Percentiles rank a stretch among this genome's conserved stretches.
These are phyloP conservation scores for Cyprinella venusta DNA, from an alignment of 2,797 vertebrate species.

Conservation along the genomic window DNA sequence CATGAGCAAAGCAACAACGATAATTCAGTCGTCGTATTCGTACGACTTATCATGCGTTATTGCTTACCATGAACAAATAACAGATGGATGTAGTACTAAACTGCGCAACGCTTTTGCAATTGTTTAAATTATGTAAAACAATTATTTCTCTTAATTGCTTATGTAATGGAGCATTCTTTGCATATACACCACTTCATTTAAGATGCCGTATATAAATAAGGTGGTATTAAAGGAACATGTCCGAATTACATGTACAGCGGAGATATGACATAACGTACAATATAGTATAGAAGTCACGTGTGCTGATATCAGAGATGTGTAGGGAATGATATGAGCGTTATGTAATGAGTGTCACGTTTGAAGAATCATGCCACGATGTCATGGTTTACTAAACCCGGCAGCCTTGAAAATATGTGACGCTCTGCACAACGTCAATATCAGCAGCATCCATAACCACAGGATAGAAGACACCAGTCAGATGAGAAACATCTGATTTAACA, in stretches of 20 bases:
- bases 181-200: slow-evolving; percentile 1
- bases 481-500: neutral
- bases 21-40: slow-evolving; percentile 22
- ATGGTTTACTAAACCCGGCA: neutral
- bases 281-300: neutral
- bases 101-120: neutral
- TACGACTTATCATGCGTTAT: slow-evolving; percentile 66
- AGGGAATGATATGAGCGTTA: neutral
- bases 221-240: slow-evolving; percentile 11
- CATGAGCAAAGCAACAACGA: slow-evolving; percentile 41
- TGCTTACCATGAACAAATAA: slow-evolving; percentile 65
- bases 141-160: too few species aligned
- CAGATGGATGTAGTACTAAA: slow-evolving; percentile 37
- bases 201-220: neutral
- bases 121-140: too few species aligned
- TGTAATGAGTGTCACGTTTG: neutral
- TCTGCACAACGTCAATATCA: neutral
- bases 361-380: neutral
- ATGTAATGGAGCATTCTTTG: slow-evolving; percentile 2
- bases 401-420: neutral
- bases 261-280: neutral
- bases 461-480: neutral
- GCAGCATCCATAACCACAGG: neutral
- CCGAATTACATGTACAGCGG: slow-evolving; percentile 9
- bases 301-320: neutral